Conservation (phyloP, 2,797 vertebrate genomes). For the Cetoscarus ocellatus region DNA sequence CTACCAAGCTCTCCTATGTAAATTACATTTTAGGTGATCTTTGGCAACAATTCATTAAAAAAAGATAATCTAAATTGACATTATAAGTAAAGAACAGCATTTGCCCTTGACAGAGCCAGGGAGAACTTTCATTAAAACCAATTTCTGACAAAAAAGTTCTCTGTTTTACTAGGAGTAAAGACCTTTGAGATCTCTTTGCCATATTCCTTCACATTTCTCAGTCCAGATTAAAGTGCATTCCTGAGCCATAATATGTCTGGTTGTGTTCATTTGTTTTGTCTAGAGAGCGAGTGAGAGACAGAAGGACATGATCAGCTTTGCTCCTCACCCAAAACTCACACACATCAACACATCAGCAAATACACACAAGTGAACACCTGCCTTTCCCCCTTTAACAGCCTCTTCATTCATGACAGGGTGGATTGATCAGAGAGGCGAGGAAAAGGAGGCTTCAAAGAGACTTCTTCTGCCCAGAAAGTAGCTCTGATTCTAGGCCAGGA, state of each 20-base stretch:
- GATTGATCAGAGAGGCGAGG: constrained; percentile 64
- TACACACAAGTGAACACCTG: constrained; percentile 70
- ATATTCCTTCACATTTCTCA: constrained; percentile 18
- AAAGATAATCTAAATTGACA: no score
- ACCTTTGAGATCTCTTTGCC: no score
- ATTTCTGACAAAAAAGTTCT: not conserved
- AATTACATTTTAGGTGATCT: no score
- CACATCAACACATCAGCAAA: constrained; percentile 18
- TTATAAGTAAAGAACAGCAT: no score
- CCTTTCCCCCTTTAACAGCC: constrained; percentile 74
- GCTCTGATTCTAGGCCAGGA: constrained; percentile 70
- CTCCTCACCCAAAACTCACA: constrained; percentile 10
- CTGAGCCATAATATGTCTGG: constrained; percentile 39
- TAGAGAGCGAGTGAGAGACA: constrained; percentile 50
- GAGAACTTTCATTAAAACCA: no score
- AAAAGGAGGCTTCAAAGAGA: constrained; percentile 75
- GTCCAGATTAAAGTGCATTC: constrained; percentile 44
- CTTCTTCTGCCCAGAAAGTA: constrained; percentile 65
- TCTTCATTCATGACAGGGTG: constrained; percentile 79
- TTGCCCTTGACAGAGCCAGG: no score
- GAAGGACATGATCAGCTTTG: constrained; percentile 32
- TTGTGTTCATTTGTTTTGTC: constrained; percentile 68
- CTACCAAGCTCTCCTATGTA: no score
- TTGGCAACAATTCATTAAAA: no score
- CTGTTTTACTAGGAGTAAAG: not conserved